phyloP scores from a whole-genome alignment of 2,888 invertebrate genomes.

The Ferrisia virgata region DNA sequence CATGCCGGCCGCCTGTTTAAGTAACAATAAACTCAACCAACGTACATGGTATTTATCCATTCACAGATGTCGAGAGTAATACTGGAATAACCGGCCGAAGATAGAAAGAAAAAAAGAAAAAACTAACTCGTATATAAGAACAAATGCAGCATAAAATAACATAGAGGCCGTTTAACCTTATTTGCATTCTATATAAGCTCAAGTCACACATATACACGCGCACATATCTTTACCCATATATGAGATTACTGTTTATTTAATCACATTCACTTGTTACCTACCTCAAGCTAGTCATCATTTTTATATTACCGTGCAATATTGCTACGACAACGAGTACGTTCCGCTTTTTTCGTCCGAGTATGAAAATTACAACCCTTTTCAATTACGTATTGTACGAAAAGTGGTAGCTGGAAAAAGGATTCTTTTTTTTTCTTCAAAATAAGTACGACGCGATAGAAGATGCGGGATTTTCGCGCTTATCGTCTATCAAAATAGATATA shows the following conservation, averaged over 20 bases:
- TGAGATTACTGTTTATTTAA: background rate
- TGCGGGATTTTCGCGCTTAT: background rate
- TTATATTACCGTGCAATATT: background rate
- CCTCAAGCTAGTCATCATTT: background rate
- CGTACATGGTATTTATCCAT: constrained; percentile 34
- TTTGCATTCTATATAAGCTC: background rate
- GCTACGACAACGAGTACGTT: background rate
- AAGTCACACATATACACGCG: background rate
- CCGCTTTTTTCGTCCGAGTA: background rate
- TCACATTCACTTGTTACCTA: constrained; percentile 21
- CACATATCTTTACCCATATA: background rate
- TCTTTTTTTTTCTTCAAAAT: background rate
- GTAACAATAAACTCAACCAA: constrained; percentile 9
- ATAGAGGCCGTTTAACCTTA: constrained; percentile 29
- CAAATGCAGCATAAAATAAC: constrained; percentile 38
- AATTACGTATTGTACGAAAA: too few relatives aligned
- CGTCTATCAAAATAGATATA: background rate
- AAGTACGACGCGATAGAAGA: too few relatives aligned
- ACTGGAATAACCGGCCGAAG: constrained; percentile 32
- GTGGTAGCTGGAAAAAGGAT: too few relatives aligned
- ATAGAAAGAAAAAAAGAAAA: constrained; percentile 16
- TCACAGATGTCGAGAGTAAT: constrained; percentile 30
- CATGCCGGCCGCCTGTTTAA: constrained; percentile 27
- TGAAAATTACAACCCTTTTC: too few relatives aligned
- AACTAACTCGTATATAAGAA: background rate